Percentiles rank a stretch among this genome's conserved stretches.
phyloP scores from a whole-genome alignment of 2,797 vertebrate species.

The Melopsittacus undulatus region DNA sequence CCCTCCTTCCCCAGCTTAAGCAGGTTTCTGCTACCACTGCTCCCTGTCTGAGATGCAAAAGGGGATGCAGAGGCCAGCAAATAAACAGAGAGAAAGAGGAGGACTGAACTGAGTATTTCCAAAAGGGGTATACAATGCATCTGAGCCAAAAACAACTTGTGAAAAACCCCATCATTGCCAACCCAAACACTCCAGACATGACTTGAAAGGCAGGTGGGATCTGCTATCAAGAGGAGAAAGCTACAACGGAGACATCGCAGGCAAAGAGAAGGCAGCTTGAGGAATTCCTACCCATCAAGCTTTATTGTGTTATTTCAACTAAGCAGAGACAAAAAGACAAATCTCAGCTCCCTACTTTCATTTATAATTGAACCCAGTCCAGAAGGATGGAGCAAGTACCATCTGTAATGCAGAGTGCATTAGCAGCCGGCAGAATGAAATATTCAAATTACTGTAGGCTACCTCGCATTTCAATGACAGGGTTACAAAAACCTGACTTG shows the following conservation, averaged over 20 bases:
- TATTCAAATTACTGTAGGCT: slow-evolving; percentile 83
- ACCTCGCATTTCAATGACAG: slow-evolving; percentile 77
- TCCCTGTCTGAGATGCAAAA: not conserved
- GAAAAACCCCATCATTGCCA: not conserved
- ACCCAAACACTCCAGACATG: not conserved
- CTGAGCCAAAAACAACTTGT: not conserved
- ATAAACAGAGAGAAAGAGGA: not conserved
- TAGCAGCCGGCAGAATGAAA: slow-evolving; percentile 81
- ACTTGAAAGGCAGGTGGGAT: not conserved
- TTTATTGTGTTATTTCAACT: slow-evolving; percentile 82
- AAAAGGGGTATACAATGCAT: not conserved
- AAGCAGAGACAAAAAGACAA: slow-evolving; percentile 84
- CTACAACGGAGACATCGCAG: not conserved
- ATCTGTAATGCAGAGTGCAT: slow-evolving; percentile 78
- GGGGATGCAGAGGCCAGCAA: not conserved
- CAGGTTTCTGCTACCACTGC: not conserved
- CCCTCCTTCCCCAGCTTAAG: not conserved
- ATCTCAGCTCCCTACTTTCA: slow-evolving; percentile 82
- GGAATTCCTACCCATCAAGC: slow-evolving; percentile 76
- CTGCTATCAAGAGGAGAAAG: not conserved
- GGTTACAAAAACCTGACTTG: slow-evolving; percentile 73
- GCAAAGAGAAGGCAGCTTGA: slow-evolving; percentile 67
- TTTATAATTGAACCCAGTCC: slow-evolving; percentile 83
- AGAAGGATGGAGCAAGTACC: slow-evolving; percentile 79
- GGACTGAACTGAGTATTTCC: not conserved